Conservation (phyloP, 1,140 invertebrate genomes). For the Neotoxoptera formosana region DNA sequence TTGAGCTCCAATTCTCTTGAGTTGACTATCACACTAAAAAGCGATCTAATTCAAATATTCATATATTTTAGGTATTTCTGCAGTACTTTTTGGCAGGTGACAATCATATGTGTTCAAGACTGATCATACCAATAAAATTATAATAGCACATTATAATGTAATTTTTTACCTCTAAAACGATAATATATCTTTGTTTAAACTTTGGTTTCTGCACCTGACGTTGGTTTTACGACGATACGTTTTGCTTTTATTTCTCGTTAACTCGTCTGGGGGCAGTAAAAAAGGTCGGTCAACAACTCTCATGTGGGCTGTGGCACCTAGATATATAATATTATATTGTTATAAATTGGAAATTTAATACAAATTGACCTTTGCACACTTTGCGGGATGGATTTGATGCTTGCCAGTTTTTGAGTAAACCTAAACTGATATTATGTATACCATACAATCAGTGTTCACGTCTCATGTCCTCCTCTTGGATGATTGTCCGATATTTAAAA, state of each 20-base stretch:
- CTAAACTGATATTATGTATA: not conserved
- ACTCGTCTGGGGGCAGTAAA: not conserved
- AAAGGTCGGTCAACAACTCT: not conserved
- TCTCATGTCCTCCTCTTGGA: not conserved
- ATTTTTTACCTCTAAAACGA: not conserved
- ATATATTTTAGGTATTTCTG: too few relatives aligned
- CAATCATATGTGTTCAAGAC: too few relatives aligned
- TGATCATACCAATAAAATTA: too few relatives aligned
- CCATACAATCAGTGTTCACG: too few relatives aligned
- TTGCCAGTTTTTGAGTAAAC: not conserved
- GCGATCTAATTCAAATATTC: too few relatives aligned
- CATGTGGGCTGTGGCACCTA: too few relatives aligned
- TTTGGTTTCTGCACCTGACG: not conserved
- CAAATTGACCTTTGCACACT: not conserved
- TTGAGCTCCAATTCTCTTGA: too few relatives aligned
- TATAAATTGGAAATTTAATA: not conserved
- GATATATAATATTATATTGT: not conserved
- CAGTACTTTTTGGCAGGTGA: too few relatives aligned
- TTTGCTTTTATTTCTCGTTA: not conserved
- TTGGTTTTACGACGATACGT: not conserved
- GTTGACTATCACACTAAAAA: too few relatives aligned
- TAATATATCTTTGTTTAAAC: not conserved
- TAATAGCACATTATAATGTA: too few relatives aligned
- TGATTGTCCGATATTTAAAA: not conserved
- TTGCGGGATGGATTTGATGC: not conserved